Percentiles rank a stretch among this genome's conserved stretches.
Evolutionary conservation across 2,113 vertebrate species (phyloP).

Genomic region (Elaphurus davidianus): DNA sequence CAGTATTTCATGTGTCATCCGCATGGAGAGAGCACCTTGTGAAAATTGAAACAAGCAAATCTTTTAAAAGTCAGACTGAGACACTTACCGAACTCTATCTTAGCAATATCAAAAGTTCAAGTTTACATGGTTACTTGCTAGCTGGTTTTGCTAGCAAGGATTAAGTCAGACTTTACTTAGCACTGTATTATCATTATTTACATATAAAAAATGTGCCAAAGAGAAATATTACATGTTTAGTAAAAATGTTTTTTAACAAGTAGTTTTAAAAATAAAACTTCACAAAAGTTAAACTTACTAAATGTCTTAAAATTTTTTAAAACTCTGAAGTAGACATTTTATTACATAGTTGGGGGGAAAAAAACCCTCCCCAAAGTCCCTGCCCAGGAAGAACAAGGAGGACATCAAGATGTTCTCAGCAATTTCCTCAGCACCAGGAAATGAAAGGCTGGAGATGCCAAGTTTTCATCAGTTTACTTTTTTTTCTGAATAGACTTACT

Average conservation of each 20-base stretch:
- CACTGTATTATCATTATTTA: background rate
- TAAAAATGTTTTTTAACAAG: slow-evolving; percentile 48
- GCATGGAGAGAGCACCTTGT: background rate
- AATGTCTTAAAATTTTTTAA: slow-evolving; percentile 21
- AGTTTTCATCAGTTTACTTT: slow-evolving; percentile 69
- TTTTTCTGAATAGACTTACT: slow-evolving; percentile 55
- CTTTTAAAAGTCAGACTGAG: background rate
- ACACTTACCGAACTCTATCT: background rate
- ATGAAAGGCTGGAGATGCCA: slow-evolving; percentile 87
- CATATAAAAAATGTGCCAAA: background rate
- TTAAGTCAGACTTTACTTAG: slow-evolving; percentile 3
- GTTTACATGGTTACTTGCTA: background rate
- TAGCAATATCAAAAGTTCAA: background rate
- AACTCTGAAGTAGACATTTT: slow-evolving; percentile 38
- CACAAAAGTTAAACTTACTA: slow-evolving; percentile 54
- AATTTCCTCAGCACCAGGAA: slow-evolving; percentile 96
- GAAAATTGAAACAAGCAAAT: slow-evolving; percentile 16
- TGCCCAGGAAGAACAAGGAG: slow-evolving; percentile 66
- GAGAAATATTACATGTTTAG: background rate
- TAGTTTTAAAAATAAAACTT: slow-evolving; percentile 50
- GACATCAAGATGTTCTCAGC: slow-evolving; percentile 80
- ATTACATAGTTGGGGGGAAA: background rate
- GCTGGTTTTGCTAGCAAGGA: background rate
- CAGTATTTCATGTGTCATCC: background rate
- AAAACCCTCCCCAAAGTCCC: background rate